These are phyloP conservation scores for Xiphorhynchus erythropygius DNA, from an alignment of 2,797 vertebrate genomes.

Conservation along the genomic window DNA sequence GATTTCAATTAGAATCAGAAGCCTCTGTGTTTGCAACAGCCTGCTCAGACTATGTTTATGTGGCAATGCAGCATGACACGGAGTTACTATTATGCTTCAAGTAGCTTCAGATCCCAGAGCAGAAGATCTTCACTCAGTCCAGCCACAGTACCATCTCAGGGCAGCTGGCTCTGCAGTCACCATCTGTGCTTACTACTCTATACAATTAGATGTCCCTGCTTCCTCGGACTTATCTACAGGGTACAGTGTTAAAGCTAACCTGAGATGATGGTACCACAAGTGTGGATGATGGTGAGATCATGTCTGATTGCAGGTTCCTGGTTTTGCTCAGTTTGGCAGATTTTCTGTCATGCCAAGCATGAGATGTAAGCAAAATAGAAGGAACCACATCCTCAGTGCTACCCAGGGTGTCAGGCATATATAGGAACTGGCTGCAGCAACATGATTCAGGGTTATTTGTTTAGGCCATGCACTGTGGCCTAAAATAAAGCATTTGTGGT, in stretches of 20 bases:
- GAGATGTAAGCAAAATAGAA: background rate
- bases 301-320: background rate
- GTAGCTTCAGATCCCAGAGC: background rate
- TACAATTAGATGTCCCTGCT: background rate
- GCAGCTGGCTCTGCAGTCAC: background rate
- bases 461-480: background rate
- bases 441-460: background rate
- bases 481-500: constrained; percentile 2
- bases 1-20: background rate
- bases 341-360: background rate
- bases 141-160: background rate
- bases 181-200: background rate
- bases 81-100: background rate
- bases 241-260: background rate
- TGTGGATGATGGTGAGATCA: background rate
- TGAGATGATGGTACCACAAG: background rate
- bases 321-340: background rate
- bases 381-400: background rate
- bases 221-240: rapidly evolving
- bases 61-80: rapidly evolving
- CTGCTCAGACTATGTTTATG: background rate
- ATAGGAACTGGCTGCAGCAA: background rate
- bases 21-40: background rate
- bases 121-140: background rate
- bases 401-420: background rate